These are phyloP conservation scores for Toxotes jaculatrix DNA, from an alignment of 2,113 vertebrate species.

Conservation along the genomic window DNA sequence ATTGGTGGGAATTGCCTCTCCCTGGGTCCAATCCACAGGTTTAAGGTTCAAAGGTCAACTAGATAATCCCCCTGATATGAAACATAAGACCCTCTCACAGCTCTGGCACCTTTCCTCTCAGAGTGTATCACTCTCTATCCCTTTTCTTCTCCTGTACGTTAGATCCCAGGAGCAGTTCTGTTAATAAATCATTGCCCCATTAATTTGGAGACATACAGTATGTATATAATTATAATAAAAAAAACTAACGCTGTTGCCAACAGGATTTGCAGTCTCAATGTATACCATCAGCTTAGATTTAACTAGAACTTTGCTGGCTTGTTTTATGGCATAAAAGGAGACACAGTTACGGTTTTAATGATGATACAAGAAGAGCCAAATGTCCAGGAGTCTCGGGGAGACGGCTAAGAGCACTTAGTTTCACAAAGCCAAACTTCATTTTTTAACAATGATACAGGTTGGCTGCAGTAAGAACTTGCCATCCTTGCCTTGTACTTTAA, in stretches of 20 bases:
- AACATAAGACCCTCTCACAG: slow-evolving; percentile 65
- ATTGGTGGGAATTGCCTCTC: slow-evolving; percentile 73
- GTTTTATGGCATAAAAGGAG: background rate
- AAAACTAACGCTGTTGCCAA: slow-evolving; percentile 21
- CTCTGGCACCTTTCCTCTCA: slow-evolving; percentile 19
- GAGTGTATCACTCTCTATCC: background rate
- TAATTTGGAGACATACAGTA: background rate
- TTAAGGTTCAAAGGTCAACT: slow-evolving; percentile 74
- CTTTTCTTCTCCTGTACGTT: background rate
- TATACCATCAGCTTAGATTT: background rate
- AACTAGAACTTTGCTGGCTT: background rate
- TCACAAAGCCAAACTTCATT: background rate
- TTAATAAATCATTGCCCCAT: background rate
- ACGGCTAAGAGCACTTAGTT: slow-evolving; percentile 4
- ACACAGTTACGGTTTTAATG: background rate
- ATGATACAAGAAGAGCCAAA: background rate
- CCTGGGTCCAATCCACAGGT: slow-evolving; percentile 54
- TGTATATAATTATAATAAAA: slow-evolving; percentile 9
- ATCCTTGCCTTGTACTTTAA: background rate
- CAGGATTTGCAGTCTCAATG: background rate
- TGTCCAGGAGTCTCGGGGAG: background rate
- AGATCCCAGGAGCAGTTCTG: background rate
- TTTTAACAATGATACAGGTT: slow-evolving; percentile 10
- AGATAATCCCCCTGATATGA: slow-evolving; percentile 79
- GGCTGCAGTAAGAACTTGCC: background rate